Evolutionary conservation across 35 echinoderm and acorn worm species (phyloP), one percentile per base, ranked within the genome.

Genomic region (Lytechinus variegatus): DNA sequence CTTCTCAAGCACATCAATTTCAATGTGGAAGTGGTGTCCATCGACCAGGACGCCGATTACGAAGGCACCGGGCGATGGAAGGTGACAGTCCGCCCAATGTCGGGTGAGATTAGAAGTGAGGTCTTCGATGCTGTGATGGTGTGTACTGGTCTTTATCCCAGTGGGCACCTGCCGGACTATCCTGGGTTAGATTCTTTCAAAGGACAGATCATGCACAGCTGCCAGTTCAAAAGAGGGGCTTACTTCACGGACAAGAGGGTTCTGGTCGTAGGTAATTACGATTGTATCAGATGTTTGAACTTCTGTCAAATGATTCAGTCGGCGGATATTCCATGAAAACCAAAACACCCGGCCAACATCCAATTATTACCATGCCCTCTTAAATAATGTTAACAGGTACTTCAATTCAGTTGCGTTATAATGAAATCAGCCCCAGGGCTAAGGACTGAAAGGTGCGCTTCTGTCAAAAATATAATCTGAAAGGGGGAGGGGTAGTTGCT

Each of bases 241-340:
- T 61, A 54, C 57, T 97, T 97, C 72, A 95, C 28, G 11, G 94
- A 93, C 90, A 97, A 97, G 89, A 97, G 61, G 8, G 89, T 97
- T 9, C 89, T 97, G 9, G 87, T 97, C 92, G 66, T 95, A 27
- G 96, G 96, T 97, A 95, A 95, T 56, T 55, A 10, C 14, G 56
- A 98, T 24, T 97, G 92, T 58, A 58, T 58, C 13, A 58, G 2
- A 11, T 58, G 33, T 33, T 33, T 27, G 54, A 54, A 56, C 16
- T 54, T 60, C 27, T 5, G 12, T 4, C 51, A 54, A 54, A 10
- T 57, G 0, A 6, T 29, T 54, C 28, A 57, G 13, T 13, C 0
- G 9, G 3, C 28, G 9, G 19, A 5, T 27, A 27, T 11, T 29
- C 54, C 10, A 21, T 5, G n/a, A 12, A 0, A 3, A 94, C 10